Evolutionary conservation across 2,797 vertebrate genomes (phyloP), one percentile per base, ranked within the genome.

Genomic region (Rhodeus uyekii): DNA sequence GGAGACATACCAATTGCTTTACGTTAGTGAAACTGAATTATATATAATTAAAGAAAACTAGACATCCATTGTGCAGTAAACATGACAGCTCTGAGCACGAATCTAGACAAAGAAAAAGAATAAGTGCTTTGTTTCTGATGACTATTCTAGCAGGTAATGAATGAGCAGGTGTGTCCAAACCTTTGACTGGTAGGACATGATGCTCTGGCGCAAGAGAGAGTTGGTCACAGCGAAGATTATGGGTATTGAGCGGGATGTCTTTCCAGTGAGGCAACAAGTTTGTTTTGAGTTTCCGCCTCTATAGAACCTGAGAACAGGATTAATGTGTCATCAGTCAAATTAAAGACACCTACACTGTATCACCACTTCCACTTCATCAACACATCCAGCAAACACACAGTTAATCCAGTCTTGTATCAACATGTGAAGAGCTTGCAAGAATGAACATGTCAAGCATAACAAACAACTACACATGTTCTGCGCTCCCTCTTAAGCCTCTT

Each of bases 301-400:
- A 80, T 82, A 55, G 36, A 86, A 69, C 67, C 65, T 79, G 77
- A 88, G 76, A 55, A 74, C 81, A 61, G 78, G 83, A 88, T 91
- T 85, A 76, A 88, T 83, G 83, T 89, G 84, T 89, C 84, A 87
- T 87, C 81, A 58, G 84, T 38, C 82, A 78, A 76, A 87, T 75
- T 84, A 77, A 86, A 85, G 80, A 82, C 76, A 65, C 22, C 36
- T 12, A 19, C 48, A 39, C 10, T 48, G 67, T 68, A 46, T 61
- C 68, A 60, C 48, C 85, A 80, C 53, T 71, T 64, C 72, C 50
- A 82, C 36, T 79, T 48, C 82, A 58, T 83, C 76, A 71, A 76
- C 75, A 75, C 46, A 42, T 74, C 19, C 36, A 67, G 53, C 69
- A 64, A 65, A 80, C 64, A 72, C 63, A 68, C 42, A 63, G 71